phyloP scores from a whole-genome alignment of 2,113 vertebrate species.

The Aythya baeri region DNA sequence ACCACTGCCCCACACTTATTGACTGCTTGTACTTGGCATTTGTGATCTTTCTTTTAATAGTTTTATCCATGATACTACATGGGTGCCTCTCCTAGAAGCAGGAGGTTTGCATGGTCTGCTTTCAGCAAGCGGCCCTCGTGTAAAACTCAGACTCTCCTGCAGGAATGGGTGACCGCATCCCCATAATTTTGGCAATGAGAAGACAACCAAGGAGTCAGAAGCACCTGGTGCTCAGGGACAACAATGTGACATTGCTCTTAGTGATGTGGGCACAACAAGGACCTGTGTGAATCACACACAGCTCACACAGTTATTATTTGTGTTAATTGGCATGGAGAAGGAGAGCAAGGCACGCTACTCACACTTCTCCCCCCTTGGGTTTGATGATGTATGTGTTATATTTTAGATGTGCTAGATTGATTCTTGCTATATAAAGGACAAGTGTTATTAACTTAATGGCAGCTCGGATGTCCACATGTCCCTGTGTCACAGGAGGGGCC shows the following conservation, averaged over 20 bases:
- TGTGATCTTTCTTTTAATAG: not conserved
- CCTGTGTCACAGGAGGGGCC: not conserved
- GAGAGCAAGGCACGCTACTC: not conserved
- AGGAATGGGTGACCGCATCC: accelerated
- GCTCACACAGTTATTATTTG: accelerated
- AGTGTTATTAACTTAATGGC: not conserved
- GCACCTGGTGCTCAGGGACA: not conserved
- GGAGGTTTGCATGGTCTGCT: not conserved
- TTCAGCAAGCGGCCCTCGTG: not conserved
- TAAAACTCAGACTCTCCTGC: accelerated
- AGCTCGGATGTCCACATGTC: accelerated
- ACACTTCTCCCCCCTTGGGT: not conserved
- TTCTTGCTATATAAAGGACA: not conserved
- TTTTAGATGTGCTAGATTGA: accelerated
- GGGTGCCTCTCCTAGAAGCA: not conserved
- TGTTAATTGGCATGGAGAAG: not conserved
- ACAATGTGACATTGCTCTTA: not conserved
- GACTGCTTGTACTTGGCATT: accelerated
- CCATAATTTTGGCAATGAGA: not conserved
- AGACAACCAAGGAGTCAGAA: not conserved
- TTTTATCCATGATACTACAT: accelerated
- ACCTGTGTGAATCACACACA: not conserved
- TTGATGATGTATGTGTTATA: not conserved
- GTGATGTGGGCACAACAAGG: not conserved
- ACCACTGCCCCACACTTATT: not conserved